Evolutionary conservation across 2,113 vertebrate genomes (phyloP), one percentile per base, ranked within the genome.

Genomic region (Heliornis fulica): DNA sequence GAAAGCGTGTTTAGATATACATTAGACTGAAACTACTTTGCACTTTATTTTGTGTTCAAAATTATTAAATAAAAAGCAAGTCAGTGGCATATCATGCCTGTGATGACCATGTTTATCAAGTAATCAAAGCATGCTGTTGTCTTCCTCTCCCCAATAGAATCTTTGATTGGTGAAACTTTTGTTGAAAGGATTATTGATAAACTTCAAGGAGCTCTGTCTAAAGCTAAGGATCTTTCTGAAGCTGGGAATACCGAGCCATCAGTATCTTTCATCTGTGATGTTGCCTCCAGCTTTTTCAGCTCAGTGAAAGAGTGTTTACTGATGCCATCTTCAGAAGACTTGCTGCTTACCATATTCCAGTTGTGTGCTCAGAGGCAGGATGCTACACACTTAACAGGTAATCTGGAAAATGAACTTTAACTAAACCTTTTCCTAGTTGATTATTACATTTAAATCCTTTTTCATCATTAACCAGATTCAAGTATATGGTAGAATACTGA

Each of bases 241-340:
- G 98, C 98, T 82, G 99, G 99, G 76, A 98, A 99, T 94, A 97
- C 98, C 93, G 98, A 98, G 89, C 98, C 98, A 1, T 98, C 98
- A 21, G 95, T 99, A 75, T 99, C 98, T 91, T 99, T 99, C 91
- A 98, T 99, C 96, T 99, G 99, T 1, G 99, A 99, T 23, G 98
- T 99, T 93, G 98, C 98, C 46, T 98, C 98, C n/a, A 98, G 98
- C 41, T 99, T 99, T 97, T 99, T 99, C 98, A 99, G 98, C 32
- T 99, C 99, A 9, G 97, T 99, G 6, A 98, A 98, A 94, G 98
- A 98, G 87, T 99, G 98, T 87, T 98, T 99, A 46, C 97, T 99
- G 21, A 98, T 99, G 74, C 97, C 98, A 25, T 98, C 99, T 10
- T 98, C 99, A 15, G 99, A 99, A 95, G 99, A 99, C 31, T 98